These are phyloP conservation scores for Smutsia temminckii DNA, from an alignment of 2,797 vertebrate species.

Conservation along the genomic window DNA sequence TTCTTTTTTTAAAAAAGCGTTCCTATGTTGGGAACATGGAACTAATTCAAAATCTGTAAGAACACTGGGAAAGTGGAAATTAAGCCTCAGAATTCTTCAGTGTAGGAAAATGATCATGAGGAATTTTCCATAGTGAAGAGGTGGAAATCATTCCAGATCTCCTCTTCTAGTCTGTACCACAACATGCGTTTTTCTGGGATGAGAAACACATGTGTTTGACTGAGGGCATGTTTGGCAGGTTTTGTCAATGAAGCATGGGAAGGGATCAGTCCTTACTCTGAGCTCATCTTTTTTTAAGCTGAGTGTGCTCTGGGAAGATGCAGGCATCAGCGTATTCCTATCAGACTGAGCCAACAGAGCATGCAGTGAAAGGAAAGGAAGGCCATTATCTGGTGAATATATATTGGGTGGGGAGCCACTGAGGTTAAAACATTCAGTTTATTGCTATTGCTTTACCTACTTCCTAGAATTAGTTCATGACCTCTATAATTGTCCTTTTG, in stretches of 20 bases:
- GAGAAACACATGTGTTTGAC: conserved; percentile 53
- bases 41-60: conserved; percentile 78
- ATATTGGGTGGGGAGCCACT: background rate
- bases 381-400: conserved; percentile 23
- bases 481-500: background rate
- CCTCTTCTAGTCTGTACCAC: background rate
- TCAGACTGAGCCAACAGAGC: background rate
- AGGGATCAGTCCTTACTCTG: conserved; percentile 38
- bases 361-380: conserved; percentile 32
- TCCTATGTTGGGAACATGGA: conserved; percentile 73
- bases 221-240: background rate
- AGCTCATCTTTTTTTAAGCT: conserved; percentile 49
- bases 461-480: background rate
- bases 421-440: conserved; percentile 4
- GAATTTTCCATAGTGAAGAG: conserved; percentile 34
- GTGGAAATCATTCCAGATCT: conserved; percentile 9
- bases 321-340: conserved; percentile 51
- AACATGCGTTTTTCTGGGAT: conserved; percentile 47
- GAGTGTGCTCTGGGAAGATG: conserved; percentile 63
- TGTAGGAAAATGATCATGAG: conserved; percentile 27
- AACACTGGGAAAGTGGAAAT: conserved; percentile 73
- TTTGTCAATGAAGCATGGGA: conserved; percentile 56
- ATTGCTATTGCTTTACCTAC: conserved; percentile 31
- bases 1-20: conserved; percentile 45
- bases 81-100: conserved; percentile 64